These are phyloP conservation scores for Palythoa grandiflora DNA, from an alignment of 92 coral and sea anemone genomes.

Conservation along the genomic window DNA sequence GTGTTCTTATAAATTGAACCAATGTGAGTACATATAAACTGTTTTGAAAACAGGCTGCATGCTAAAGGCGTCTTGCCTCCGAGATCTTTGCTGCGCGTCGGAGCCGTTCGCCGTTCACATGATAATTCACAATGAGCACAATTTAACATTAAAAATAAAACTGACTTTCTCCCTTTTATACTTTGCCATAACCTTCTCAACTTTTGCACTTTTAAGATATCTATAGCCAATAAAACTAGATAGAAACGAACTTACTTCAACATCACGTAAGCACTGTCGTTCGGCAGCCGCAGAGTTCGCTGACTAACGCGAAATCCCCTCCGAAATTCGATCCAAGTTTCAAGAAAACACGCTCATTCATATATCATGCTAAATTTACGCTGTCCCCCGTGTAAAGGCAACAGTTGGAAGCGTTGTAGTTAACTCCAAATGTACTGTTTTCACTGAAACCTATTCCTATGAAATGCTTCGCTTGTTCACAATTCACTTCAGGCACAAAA, in stretches of 20 bases:
- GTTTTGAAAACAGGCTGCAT: not conserved
- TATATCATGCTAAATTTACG: conserved; percentile 35
- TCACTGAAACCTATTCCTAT: conserved; percentile 33
- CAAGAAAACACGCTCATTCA: conserved; percentile 45
- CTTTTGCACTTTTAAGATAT: conserved; percentile 61
- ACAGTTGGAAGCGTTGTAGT: not conserved
- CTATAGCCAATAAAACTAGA: conserved; percentile 58
- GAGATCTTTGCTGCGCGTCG: conserved; percentile 36
- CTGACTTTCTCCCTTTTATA: conserved; percentile 16
- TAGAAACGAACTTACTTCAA: conserved; percentile 71
- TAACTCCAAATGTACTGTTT: conserved; percentile 31
- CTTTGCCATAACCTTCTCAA: conserved; percentile 21
- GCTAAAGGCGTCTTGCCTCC: conserved; percentile 30
- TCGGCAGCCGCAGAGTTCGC: conserved; percentile 13
- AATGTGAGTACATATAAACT: conserved; percentile 5
- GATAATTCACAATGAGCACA: not conserved
- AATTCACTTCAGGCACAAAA: conserved; percentile 44
- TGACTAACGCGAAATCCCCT: conserved; percentile 43
- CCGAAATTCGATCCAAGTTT: conserved; percentile 44
- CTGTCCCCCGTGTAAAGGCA: not conserved
- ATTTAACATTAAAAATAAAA: conserved; percentile 9
- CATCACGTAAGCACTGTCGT: conserved; percentile 74
- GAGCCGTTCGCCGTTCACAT: not conserved
- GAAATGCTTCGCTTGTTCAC: conserved; percentile 43
- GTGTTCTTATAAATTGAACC: conserved; percentile 10